A percentile compares a stretch with the other conserved stretches of the same genome.
Conservation (phyloP, 2,113 vertebrate species). For the Syngnathus floridae region DNA sequence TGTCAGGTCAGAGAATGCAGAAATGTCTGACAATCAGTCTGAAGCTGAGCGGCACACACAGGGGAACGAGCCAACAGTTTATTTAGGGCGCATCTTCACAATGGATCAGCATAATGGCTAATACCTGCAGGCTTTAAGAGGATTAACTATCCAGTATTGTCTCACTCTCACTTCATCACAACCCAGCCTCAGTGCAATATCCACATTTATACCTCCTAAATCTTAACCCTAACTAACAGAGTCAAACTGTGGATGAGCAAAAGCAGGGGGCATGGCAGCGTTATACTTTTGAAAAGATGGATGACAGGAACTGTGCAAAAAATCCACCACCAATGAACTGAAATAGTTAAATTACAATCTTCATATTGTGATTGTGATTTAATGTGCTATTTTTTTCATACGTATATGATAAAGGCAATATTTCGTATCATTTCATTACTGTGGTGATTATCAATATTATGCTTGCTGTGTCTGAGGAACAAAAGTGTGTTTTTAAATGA, state of each 20-base stretch:
- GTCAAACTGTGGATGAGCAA: conserved; percentile 69
- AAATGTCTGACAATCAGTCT: conserved; percentile 14
- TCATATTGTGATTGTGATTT: no score
- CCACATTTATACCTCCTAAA: background rate
- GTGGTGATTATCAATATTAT: background rate
- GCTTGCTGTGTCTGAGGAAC: background rate
- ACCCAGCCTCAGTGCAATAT: conserved; percentile 16
- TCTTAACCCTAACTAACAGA: conserved; percentile 61
- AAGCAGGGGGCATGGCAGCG: conserved; percentile 86
- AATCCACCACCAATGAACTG: background rate
- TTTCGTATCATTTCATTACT: background rate
- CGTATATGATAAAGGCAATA: no score
- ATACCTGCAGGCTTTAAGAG: conserved; percentile 84
- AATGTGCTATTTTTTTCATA: no score
- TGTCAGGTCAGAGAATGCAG: conserved; percentile 5
- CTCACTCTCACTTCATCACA: conserved; percentile 57
- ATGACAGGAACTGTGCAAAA: background rate
- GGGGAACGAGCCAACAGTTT: conserved; percentile 55
- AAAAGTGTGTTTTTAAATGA: background rate
- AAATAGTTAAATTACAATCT: background rate
- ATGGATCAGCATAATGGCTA: conserved; percentile 83
- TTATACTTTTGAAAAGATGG: conserved; percentile 71
- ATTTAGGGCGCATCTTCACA: conserved; percentile 81
- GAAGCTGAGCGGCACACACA: conserved; percentile 39
- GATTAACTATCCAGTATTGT: conserved; percentile 74